Base-by-base conservation (phyloP, 2,113 vertebrate species). In the Telmatochromis sp. region DNA sequence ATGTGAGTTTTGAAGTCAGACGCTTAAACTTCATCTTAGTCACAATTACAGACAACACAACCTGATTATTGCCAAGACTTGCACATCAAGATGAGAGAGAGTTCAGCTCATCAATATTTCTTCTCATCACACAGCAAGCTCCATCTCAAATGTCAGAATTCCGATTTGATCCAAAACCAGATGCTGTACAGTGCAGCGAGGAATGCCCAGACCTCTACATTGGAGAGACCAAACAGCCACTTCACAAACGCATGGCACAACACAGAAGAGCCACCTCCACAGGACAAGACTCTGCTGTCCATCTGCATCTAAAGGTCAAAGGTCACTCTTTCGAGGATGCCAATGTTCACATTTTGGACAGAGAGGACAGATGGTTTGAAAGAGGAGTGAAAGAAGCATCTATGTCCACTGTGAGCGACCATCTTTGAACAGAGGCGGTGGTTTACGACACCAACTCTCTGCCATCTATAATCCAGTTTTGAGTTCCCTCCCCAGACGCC, bases 281-380 rank as follows among this genome's bases (percentile, higher is more conserved):
- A 6, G 13, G 42, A 45, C 3, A 45, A 14, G 13, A 45, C 13
- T 0, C 13, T 1, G 42, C 42, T 0, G 42, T 14, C 1, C 42
- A 45, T 45, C 42, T 45, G 13, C 13, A 45, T 45, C 42, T 45
- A 1, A 45, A 6, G 6, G 40, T 2, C 3, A 42, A 42, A 42
- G 40, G 40, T 45, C 42, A 45, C 13, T 14, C 13, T 14, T 45
- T 14, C 6, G 6, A 45, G 42, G 13, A 45, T 0, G 13, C 6
- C 42, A 45, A 14, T 0, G 42, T 45, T 45, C 42, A 45, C 13
- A 45, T 45, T 45, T 45, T 45, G 42, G 42, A 45, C 42, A 14
- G 42, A 45, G 42, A 45, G 13, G 42, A 45, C 42, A 45, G 42
- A 14, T 14, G 12, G 12, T 45, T 45, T 45, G 13, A 45, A 45